A percentile compares a stretch with the other conserved stretches of the same genome.
Evolutionary conservation across 2,797 vertebrate genomes (phyloP).

Genomic region (Schizopygopsis malacanthus): DNA sequence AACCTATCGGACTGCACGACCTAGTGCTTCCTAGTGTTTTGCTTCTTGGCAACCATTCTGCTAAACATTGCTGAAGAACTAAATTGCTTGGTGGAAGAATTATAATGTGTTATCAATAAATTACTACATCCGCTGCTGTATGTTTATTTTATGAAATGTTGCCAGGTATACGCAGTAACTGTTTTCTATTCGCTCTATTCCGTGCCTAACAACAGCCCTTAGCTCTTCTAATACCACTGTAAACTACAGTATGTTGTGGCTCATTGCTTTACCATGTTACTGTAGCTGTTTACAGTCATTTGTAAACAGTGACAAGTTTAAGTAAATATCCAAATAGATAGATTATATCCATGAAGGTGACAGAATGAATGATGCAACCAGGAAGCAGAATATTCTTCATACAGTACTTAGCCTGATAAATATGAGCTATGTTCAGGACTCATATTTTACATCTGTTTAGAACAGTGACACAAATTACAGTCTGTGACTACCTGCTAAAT

Average conservation of each 20-base stretch:
- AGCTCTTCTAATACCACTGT: neutral
- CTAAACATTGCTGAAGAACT: neutral
- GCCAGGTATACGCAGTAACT: neutral
- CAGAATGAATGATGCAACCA: neutral
- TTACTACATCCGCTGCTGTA: neutral
- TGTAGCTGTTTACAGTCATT: neutral
- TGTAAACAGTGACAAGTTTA: neutral
- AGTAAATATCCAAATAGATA: neutral
- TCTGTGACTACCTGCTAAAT: neutral
- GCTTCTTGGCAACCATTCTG: neutral
- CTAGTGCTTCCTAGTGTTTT: neutral
- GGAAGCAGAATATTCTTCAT: constrained; percentile 2
- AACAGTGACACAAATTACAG: neutral
- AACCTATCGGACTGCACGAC: no score
- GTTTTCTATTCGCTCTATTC: neutral
- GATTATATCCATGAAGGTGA: neutral
- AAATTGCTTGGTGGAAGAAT: neutral
- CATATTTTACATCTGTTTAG: neutral
- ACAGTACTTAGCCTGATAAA: neutral
- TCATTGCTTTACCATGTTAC: neutral
- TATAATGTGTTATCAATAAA: neutral
- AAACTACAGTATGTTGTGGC: neutral
- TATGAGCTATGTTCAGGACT: constrained; percentile 3
- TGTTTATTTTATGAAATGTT: neutral
- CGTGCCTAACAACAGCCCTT: neutral